Evolutionary conservation across 2,797 vertebrate genomes (phyloP), one percentile per base, ranked within the genome.

Genomic region (Dicrostonyx torquatus): DNA sequence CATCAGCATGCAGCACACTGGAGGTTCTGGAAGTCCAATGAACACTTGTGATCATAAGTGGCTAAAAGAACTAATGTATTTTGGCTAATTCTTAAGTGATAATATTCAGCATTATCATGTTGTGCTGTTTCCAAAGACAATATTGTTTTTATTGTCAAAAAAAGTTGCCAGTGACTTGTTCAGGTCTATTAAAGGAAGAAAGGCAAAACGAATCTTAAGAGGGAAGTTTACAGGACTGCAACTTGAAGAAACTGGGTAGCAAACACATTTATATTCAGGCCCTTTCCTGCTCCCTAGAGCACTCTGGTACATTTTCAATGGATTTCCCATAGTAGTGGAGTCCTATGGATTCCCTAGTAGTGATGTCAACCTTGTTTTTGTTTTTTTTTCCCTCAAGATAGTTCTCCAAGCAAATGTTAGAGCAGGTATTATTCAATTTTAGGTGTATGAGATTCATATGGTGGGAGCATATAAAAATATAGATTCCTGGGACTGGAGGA

Each of bases 131-230:
- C 92, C 73, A 82, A 96, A 95, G 82, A 73, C 53, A 88, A 93
- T 62, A 60, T 93, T 93, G 48, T 92, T 94, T 87, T 48, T 22
- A 80, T 60, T 76, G 53, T 78, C 77, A 68, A 87, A 72, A 94
- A 87, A 91, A 89, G 58, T 66, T 91, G 79, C 60, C 66, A 80
- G 70, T 87, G 43, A 86, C 68, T 96, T 83, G 55, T 62, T 93
- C 70, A 82, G 48, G 84, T 40, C 73, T 87, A 80, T 77, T 96
- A 91, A 96, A 95, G 29, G 53, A 93, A 92, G 93, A 95, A 92
- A n/a, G 60, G 76, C 40, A 93, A 88, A 94, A 91, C 43, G 48
- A 89, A 91, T 91, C 86, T 92, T 96, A 89, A 72, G 40, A 60
- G 7, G 80, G 53, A 89, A 80, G 60, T 93, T 89, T 76, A 82